Conservation (phyloP, 1,140 invertebrate genomes). For the Dufourea novaeangliae region DNA sequence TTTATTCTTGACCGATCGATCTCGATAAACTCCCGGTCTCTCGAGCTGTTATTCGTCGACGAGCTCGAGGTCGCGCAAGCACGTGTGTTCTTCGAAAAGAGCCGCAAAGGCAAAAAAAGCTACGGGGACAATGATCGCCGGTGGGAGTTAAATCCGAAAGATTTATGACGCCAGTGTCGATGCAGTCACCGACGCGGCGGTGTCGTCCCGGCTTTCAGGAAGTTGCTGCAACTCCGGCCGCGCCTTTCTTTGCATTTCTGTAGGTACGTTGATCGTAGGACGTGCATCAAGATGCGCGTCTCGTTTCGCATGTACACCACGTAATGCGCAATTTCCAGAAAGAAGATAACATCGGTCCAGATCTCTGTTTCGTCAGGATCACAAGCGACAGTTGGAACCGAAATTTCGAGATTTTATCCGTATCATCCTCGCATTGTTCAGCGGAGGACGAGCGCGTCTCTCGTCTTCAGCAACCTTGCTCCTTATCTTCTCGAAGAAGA, state of each 20-base stretch:
- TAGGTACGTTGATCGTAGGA: constrained; percentile 34
- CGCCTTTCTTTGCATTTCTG: constrained; percentile 47
- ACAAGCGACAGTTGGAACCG: neutral
- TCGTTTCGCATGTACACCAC: constrained; percentile 32
- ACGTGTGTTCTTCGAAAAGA: constrained; percentile 1
- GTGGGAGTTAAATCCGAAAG: constrained; percentile 59
- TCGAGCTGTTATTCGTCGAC: constrained; percentile 19
- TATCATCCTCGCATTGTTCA: constrained; percentile 1
- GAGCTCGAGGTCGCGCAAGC: constrained; percentile 24
- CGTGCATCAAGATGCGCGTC: constrained; percentile 25
- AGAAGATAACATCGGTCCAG: constrained; percentile 21
- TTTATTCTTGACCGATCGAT: neutral
- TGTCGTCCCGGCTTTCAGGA: constrained; percentile 29
- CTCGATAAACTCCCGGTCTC: neutral
- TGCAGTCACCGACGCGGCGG: constrained; percentile 54
- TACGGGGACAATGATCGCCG: constrained; percentile 43
- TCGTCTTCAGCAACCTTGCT: too few species aligned
- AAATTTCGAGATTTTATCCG: constrained; percentile 29
- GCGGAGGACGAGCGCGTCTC: neutral
- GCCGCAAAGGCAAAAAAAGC: constrained; percentile 24
- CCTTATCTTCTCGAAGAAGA: too few species aligned
- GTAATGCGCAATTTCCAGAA: constrained; percentile 54
- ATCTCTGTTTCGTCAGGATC: constrained; percentile 31
- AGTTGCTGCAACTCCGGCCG: constrained; percentile 22
- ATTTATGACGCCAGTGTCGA: constrained; percentile 65